Evolutionary conservation across 35 echinoderm and acorn worm species (phyloP).

Genomic region (Ptychodera flava): DNA sequence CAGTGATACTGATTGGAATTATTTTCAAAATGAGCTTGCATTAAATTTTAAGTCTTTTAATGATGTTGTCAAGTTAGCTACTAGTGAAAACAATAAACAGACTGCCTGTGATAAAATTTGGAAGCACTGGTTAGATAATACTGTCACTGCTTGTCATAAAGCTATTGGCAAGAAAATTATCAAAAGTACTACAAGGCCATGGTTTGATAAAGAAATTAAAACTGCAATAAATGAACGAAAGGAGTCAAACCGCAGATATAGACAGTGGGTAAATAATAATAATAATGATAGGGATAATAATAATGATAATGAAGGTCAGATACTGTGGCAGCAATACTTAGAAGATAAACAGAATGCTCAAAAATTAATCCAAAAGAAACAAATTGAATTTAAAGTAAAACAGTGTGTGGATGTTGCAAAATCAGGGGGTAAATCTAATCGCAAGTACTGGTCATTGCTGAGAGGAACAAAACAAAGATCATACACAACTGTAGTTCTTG

Average conservation of each 20-base stretch:
- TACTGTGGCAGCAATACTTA: conserved; percentile 6
- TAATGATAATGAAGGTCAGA: neutral
- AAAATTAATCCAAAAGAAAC: neutral
- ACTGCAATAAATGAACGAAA: conserved; percentile 5
- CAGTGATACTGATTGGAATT: neutral
- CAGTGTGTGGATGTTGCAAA: neutral
- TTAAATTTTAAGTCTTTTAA: neutral
- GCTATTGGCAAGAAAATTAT: neutral
- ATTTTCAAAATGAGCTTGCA: neutral
- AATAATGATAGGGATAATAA: conserved; percentile 5
- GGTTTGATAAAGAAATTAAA: conserved; percentile 22
- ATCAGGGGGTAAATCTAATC: neutral
- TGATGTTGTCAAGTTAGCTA: neutral
- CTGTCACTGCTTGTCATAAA: neutral
- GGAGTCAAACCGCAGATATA: neutral
- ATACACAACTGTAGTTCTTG: neutral
- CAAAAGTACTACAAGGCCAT: neutral
- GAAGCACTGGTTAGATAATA: neutral
- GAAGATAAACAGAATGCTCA: neutral
- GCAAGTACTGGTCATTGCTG: neutral
- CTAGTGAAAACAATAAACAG: neutral
- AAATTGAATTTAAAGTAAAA: neutral
- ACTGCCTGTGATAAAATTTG: neutral
- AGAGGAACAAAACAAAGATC: neutral
- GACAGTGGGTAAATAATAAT: neutral